phyloP scores from a whole-genome alignment of 2,113 vertebrate genomes.

The Morphnarchus princeps region DNA sequence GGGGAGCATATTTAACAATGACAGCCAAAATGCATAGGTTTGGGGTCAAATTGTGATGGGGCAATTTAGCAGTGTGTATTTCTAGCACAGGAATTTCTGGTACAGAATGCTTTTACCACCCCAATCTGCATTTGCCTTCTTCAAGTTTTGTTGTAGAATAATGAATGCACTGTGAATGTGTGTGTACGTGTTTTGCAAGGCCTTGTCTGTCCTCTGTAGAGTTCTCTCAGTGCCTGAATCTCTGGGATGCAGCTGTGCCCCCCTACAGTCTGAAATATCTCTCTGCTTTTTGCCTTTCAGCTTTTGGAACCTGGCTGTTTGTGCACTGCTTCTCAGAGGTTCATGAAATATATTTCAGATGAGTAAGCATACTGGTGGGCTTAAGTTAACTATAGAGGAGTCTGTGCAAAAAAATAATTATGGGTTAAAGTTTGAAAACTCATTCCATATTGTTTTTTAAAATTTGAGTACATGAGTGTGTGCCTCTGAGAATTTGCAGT shows the following conservation, averaged over 20 bases:
- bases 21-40: neutral
- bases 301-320: neutral
- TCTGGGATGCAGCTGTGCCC: neutral
- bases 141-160: neutral
- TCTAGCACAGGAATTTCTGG: neutral
- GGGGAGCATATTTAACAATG: neutral
- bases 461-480: accelerated
- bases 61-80: neutral
- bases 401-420: neutral
- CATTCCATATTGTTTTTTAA: neutral
- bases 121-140: neutral
- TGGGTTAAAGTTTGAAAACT: neutral
- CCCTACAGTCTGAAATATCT: neutral
- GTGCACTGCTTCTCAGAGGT: neutral
- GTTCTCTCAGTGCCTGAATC: neutral
- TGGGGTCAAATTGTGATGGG: neutral
- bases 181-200: neutral
- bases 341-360: neutral
- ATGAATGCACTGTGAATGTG: too few relatives aligned
- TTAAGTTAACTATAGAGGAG: neutral
- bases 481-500: neutral
- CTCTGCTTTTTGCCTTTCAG: neutral
- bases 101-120: neutral
- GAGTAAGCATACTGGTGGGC: neutral
- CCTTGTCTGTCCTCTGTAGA: neutral